Conservation (phyloP, 2,888 invertebrate genomes). For the Dynastes hyllus region DNA sequence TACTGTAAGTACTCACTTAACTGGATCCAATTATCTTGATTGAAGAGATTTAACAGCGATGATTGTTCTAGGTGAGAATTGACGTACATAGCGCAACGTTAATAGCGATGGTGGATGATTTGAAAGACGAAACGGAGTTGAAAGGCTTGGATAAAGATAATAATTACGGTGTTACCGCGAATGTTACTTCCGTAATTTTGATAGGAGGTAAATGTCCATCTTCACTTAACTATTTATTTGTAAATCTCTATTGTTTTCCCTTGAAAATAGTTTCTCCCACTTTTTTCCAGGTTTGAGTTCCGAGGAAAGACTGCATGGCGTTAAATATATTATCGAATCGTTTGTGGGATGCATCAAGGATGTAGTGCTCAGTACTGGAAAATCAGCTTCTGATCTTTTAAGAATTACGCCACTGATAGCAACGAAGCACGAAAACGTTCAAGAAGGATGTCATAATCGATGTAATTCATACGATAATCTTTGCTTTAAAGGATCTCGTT, state of each 20-base stretch:
- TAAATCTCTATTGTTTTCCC: conserved; percentile 55
- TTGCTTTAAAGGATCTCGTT: conserved; percentile 90
- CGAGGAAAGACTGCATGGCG: conserved; percentile 90
- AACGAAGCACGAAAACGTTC: conserved; percentile 91
- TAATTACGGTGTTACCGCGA: conserved; percentile 90
- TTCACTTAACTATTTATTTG: no score
- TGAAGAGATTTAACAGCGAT: conserved; percentile 6
- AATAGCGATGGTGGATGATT: conserved; percentile 89
- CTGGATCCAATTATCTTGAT: conserved; percentile 54
- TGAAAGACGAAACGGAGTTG: conserved; percentile 86
- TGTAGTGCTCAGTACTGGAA: conserved; percentile 89
- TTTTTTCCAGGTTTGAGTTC: conserved; percentile 83
- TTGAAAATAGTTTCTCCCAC: background rate
- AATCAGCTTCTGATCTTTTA: conserved; percentile 87
- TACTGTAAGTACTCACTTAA: conserved; percentile 73
- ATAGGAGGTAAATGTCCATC: conserved; percentile 81
- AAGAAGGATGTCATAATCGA: conserved; percentile 90
- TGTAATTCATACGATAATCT: conserved; percentile 87
- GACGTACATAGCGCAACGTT: conserved; percentile 90
- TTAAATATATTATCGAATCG: conserved; percentile 93
- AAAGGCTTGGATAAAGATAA: conserved; percentile 88
- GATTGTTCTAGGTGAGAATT: conserved; percentile 77
- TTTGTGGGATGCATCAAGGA: conserved; percentile 94
- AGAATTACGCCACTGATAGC: conserved; percentile 89
- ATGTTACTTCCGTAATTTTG: conserved; percentile 89